Evolutionary conservation across 2,888 invertebrate genomes (phyloP), one percentile per base, ranked within the genome.

Genomic region (Gymnoscelis rufifasciata): DNA sequence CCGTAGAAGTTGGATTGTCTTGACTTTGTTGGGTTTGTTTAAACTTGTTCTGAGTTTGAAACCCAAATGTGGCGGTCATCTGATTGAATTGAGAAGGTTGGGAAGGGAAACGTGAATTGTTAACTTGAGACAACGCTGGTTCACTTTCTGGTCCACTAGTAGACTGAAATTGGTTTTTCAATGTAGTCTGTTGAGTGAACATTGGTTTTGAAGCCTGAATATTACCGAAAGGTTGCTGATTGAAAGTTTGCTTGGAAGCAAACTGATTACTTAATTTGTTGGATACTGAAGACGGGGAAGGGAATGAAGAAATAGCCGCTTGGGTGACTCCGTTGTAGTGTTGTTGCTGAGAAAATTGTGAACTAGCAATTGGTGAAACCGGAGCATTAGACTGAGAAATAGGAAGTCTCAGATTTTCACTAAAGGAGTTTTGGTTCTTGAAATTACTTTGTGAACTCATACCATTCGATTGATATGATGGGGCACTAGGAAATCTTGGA

Each of bases 251-350:
- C 24, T 57, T 61, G 3, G 45, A 37, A 27, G 46, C 60, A 38
- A 57, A 54, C 38, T 54, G 56, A 45, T 42, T 41, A 13, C 43
- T 33, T 8, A 52, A 54, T 28, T 56, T 59, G 14, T 43, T 45
- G 2, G 62, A 49, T 4, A 66, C 69, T 10, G 74, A 64, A 28
- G 60, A 42, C 30, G 55, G 50, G 8, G 74, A 61, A n/a, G 73
- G 58, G 36, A 78, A 82, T 10, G 74, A 48, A n/a, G 78, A 74
- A 10, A 69, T 66, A 13, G 74, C 60, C 12, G 75, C 75, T 62
- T 79, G 78, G 49, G 78, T 78, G 30, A 78, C 64, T 24, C 71
- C 67, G 62, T 64, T 77, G 11, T 45, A 53, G 8, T 38, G 43
- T 27, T 53, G 55, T 38, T 51, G 41, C 7, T 51, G 54, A 2